These are phyloP conservation scores for Watsonalla binaria DNA, from an alignment of 2,888 invertebrate species.

Conservation along the genomic window DNA sequence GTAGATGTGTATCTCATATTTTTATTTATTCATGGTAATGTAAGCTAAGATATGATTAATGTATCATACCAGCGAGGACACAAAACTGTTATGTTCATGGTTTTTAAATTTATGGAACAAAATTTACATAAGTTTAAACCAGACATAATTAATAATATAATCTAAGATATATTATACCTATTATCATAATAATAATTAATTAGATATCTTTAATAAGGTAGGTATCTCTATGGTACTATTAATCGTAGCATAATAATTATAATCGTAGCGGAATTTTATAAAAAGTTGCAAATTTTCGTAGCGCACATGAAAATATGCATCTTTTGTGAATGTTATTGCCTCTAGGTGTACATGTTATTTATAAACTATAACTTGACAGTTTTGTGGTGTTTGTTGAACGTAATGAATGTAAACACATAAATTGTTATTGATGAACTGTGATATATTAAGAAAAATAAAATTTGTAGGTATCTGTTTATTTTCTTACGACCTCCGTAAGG, in stretches of 20 bases:
- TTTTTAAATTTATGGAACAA: conserved; percentile 2
- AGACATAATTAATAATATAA: conserved; percentile 12
- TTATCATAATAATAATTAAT: conserved; percentile 20
- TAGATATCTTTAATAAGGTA: conserved; percentile 18
- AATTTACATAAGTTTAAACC: conserved; percentile 14
- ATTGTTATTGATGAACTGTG: conserved; percentile 51
- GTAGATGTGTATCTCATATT: not conserved
- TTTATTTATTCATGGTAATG: not conserved
- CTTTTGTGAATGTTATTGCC: conserved; percentile 26
- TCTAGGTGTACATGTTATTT: not conserved
- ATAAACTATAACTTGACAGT: not conserved
- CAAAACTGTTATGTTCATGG: conserved; percentile 10
- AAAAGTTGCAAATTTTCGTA: conserved; percentile 54
- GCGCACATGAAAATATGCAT: conserved; percentile 49
- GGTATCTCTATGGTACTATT: conserved; percentile 6
- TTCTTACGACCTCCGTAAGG: not conserved
- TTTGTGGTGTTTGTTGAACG: no score
- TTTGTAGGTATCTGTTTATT: not conserved
- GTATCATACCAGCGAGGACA: conserved; percentile 3
- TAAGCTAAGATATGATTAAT: not conserved
- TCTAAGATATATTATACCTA: conserved; percentile 8
- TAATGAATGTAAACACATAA: conserved; percentile 2
- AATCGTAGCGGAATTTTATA: not conserved
- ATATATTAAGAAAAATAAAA: conserved; percentile 1
- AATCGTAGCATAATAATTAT: not conserved